Base-by-base conservation (phyloP, 1,140 invertebrate genomes). In the Leptoteleia sp. region DNA sequence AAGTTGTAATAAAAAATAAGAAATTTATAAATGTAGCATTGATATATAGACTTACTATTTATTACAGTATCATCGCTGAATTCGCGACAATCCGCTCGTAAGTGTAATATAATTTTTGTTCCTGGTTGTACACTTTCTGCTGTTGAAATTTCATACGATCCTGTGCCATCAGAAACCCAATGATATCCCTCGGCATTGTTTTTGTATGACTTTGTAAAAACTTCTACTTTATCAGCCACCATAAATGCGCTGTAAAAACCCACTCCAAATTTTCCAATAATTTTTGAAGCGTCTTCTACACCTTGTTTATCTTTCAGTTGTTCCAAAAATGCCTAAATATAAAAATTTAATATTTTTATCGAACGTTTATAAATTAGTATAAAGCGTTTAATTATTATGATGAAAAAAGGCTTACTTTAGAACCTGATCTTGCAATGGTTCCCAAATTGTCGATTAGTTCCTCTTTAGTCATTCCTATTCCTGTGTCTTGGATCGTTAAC, bases 201-300 rank as follows among this genome's bases (percentile, higher is more conserved):
- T n/a, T 91, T 90, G 59, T 92, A 93, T 40, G 89, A 90, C 82
- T 92, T 92, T 4, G 97, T 96, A 83, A 91, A 98, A 0, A 99
- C 97, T 84, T 98, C 96, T 9, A 99, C 96, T 87, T 95, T 95
- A 80, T 98, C 94, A 50, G 96, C 96, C 0, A 99, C 97, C 95
- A 99, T 99, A 87, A 99, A 99, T 0, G 95, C 93, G 35, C 97
- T 98, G 84, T 99, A 99, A 87, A 99, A 99, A 6, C 98, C 98
- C 9, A 99, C 98, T 70, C 98, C 98, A 92, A 99, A 99, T 85
- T 99, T 97, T 3, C 98, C 98, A 89, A 99, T 99, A 55, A 99
- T 98, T 62, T 94, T 93, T n/a, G 91, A 93, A 3, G 91, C 84
- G 55, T 92, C 91, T 11, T 92, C 91, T 25, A 92, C 90, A 7